phyloP scores from a whole-genome alignment of 2,797 vertebrate genomes.

The Sebastes matsubarae region DNA sequence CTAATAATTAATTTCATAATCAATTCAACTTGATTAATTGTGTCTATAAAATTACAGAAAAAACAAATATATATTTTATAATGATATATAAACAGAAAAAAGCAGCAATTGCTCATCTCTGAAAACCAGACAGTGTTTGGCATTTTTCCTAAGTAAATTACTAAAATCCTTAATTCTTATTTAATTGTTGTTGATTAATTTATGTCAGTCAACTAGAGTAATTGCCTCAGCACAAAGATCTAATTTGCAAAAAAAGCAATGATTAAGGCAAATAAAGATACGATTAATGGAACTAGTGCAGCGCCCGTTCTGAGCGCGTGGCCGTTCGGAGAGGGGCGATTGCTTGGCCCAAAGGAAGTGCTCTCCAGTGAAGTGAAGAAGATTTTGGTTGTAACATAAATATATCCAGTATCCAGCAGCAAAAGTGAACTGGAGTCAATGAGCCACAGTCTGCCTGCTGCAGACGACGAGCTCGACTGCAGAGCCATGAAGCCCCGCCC shows the following conservation, averaged over 20 bases:
- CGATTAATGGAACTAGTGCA: background rate
- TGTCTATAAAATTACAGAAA: background rate
- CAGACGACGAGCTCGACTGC: too few species aligned
- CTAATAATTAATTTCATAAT: background rate
- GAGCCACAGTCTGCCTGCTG: too few species aligned
- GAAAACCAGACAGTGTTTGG: background rate
- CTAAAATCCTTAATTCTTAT: background rate
- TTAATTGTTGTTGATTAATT: background rate
- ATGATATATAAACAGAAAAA: background rate
- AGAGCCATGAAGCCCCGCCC: too few species aligned
- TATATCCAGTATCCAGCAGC: too few species aligned
- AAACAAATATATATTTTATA: background rate
- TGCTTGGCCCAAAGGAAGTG: too few species aligned
- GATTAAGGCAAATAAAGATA: background rate
- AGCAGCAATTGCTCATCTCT: background rate
- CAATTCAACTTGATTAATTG: background rate
- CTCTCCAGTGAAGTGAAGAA: too few species aligned
- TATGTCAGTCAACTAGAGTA: background rate
- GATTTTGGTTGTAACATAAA: too few species aligned
- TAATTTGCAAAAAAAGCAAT: background rate
- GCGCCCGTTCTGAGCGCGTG: too few species aligned
- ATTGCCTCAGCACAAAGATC: background rate
- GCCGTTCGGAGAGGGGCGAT: too few species aligned
- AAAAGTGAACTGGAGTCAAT: too few species aligned
- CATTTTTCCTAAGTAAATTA: background rate